Conservation (phyloP, 2,888 invertebrate species). For the Drosophila eohydei region DNA sequence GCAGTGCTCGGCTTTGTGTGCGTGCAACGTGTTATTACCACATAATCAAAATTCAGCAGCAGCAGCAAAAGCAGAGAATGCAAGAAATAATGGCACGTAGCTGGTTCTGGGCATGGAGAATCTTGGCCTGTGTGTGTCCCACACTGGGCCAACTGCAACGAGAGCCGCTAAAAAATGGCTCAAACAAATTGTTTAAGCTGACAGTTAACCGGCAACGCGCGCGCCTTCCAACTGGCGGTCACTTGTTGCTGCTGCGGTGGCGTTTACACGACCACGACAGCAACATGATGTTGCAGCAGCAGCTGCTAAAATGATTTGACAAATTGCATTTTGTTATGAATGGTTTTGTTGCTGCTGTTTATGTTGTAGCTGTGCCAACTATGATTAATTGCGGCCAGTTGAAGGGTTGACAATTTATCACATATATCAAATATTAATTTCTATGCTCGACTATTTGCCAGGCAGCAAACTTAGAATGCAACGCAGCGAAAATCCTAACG, state of each 20-base stretch:
- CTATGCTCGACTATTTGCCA: constrained; percentile 34
- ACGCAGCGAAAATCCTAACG: constrained; percentile 58
- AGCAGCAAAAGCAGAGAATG: constrained; percentile 26
- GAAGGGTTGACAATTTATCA: constrained; percentile 69
- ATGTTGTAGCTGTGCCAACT: constrained; percentile 32
- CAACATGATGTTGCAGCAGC: constrained; percentile 31
- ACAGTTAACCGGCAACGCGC: constrained; percentile 70
- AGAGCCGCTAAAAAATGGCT: constrained; percentile 64
- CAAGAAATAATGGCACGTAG: constrained; percentile 59
- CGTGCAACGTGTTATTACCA: constrained; percentile 81
- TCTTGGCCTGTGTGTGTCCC: constrained; percentile 50
- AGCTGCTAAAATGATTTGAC: constrained; percentile 72
- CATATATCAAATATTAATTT: constrained; percentile 62
- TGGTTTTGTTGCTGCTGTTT: constrained; percentile 47
- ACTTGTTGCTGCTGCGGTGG: constrained; percentile 68
- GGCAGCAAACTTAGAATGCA: constrained; percentile 19
- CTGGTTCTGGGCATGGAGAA: constrained; percentile 42
- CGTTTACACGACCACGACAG: constrained; percentile 53
- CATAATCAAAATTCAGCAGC: constrained; percentile 77
- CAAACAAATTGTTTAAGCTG: constrained; percentile 81
- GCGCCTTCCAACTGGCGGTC: constrained; percentile 44
- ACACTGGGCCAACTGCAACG: constrained; percentile 37
- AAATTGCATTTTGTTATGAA: constrained; percentile 78
- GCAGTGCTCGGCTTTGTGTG: constrained; percentile 61
- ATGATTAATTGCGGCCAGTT: constrained; percentile 72